phyloP scores from a whole-genome alignment of 2,797 vertebrate species.

The Synanceia verrucosa region DNA sequence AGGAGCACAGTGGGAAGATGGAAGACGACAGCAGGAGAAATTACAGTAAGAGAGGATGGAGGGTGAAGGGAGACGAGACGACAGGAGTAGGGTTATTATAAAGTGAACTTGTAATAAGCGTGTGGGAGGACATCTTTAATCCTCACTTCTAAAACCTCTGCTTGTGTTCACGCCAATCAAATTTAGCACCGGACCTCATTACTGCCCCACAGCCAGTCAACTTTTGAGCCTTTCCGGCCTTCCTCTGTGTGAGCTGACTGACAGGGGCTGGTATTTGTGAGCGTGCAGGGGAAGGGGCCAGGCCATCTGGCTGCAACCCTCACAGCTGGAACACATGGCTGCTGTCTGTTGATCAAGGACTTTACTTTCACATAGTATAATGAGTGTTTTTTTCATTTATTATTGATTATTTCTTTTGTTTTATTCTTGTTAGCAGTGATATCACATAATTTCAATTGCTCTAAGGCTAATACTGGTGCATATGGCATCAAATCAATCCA shows the following conservation, averaged over 20 bases:
- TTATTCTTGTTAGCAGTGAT: slow-evolving; percentile 1
- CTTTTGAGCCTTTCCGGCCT: slow-evolving; percentile 42
- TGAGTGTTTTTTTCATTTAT: slow-evolving; percentile 17
- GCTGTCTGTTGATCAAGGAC: slow-evolving; percentile 49
- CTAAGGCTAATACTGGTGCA: background rate
- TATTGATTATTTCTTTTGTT: slow-evolving; percentile 2
- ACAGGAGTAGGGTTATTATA: slow-evolving; percentile 32
- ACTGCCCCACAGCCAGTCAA: slow-evolving; percentile 46
- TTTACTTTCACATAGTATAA: slow-evolving; percentile 40
- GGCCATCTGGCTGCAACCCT: slow-evolving; percentile 71
- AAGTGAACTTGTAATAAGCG: slow-evolving; percentile 26
- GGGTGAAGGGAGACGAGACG: slow-evolving; percentile 38
- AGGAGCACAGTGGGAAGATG: slow-evolving; percentile 39
- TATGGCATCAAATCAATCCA: slow-evolving; percentile 11
- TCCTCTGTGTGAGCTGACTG: slow-evolving; percentile 69
- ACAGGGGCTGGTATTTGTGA: slow-evolving; percentile 79
- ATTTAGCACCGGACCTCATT: slow-evolving; percentile 60
- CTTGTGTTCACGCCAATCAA: slow-evolving; percentile 58
- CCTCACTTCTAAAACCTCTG: slow-evolving; percentile 52
- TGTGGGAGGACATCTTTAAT: slow-evolving; percentile 54
- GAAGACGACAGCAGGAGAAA: slow-evolving; percentile 41
- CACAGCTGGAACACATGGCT: slow-evolving; percentile 72
- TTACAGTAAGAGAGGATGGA: slow-evolving; percentile 40
- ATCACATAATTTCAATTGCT: background rate
- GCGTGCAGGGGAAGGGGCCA: slow-evolving; percentile 61